Base-by-base conservation (phyloP, 2,113 vertebrate species). In the Dipodomys ordii region DNA sequence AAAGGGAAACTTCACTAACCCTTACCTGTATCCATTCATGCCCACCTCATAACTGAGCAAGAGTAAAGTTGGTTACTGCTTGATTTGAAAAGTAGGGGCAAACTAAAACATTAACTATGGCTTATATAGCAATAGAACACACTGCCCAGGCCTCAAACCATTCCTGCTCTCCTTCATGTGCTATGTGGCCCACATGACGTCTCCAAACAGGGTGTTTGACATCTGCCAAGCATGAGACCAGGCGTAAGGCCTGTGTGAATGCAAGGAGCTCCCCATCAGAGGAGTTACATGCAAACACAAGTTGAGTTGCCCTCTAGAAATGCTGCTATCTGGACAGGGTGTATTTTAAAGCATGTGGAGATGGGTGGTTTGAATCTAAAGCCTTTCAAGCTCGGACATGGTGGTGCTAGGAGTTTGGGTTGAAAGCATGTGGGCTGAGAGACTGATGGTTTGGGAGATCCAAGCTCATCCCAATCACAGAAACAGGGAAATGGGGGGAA, bases 401-500 rank as follows among this genome's bases (percentile, higher is more conserved):
- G 46, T 74, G 53, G 27, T 35, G n/a, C 32, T 60, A 69, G 35
- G 32, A 88, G 3, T 79, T 81, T 44, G 62, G 74, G 64, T n/a
- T 69, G 25, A 85, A 68, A 49, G 25, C 79, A 35, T 9, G 67
- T 18, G 16, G 64, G 0, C 16, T 20, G 35, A 88, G 19, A 44
- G 16, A n/a, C 39, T 13, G 22, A 6, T 23, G n/a, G 39, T 65
- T 83, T 60, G n/a, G 44, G 28, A 83, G 9, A 82, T 13, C 12
- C 49, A 69, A 76, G 19, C 8, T 76, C 71, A 83, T 83, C 13
- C 22, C 71, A 25, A 0, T 16, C 30, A 83, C 6, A 67, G 30
- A 49, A 65, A 73, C 2, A 27, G 72, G 28, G 9, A 30, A 2
- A 15, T 16, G 2, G 7, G 0, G 57, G 28, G 60, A 0, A 0